Evolutionary conservation across 2,113 vertebrate genomes (phyloP).

Genomic region (Vulpes ferrilata): DNA sequence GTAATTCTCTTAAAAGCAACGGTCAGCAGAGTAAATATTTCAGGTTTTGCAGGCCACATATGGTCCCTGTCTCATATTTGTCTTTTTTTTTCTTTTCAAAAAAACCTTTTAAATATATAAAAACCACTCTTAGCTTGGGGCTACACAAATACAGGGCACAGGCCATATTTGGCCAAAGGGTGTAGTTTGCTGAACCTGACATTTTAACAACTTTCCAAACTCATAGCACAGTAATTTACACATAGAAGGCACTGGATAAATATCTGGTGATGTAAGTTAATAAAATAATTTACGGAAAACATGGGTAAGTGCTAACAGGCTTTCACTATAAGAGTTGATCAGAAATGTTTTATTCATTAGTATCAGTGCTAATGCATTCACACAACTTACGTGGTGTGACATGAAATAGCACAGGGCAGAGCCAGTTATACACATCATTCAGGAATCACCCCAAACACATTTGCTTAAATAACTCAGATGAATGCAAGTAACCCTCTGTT

Average conservation of each 20-base stretch:
- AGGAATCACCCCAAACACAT: constrained; percentile 6
- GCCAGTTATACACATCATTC: not conserved
- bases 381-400: not conserved
- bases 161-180: not conserved
- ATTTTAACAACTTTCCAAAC: not conserved
- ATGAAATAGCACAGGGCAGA: not conserved
- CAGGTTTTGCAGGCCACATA: not conserved
- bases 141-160: constrained; percentile 3
- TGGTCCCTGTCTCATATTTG: not conserved
- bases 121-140: not conserved
- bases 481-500: not conserved
- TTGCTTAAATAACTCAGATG: not conserved
- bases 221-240: not conserved
- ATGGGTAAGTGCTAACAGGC: not conserved
- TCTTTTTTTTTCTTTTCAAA: not conserved
- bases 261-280: not conserved
- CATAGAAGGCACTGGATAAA: not conserved
- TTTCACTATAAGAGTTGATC: not conserved
- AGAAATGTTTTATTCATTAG: not conserved
- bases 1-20: constrained; percentile 43
- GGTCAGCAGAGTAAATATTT: not conserved
- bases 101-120: constrained; percentile 30
- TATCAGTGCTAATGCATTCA: not conserved
- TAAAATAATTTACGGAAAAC: constrained; percentile 48
- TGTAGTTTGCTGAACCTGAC: not conserved